These are phyloP conservation scores for Anarhynchus alexandrinus DNA, from an alignment of 2,113 vertebrate genomes.

Conservation along the genomic window DNA sequence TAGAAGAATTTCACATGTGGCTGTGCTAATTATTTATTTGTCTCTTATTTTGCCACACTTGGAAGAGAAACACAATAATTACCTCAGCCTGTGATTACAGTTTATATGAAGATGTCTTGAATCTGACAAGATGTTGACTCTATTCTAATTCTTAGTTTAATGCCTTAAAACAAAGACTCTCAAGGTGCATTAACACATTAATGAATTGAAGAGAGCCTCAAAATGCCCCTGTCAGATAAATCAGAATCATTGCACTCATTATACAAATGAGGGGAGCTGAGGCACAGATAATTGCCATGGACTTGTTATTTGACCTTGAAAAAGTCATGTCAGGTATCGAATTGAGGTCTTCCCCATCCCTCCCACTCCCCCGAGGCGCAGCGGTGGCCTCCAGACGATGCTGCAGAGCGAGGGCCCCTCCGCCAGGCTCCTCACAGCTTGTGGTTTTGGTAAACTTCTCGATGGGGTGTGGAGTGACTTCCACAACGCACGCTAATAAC, in stretches of 20 bases:
- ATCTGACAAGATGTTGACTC: neutral
- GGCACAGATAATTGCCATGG: neutral
- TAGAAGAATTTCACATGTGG: neutral
- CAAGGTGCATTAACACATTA: neutral
- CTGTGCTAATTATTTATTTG: neutral
- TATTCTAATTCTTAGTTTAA: neutral
- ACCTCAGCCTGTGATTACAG: neutral
- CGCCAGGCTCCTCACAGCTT: neutral
- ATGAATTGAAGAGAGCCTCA: neutral
- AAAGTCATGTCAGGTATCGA: neutral
- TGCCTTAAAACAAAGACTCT: neutral
- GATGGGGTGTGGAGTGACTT: neutral
- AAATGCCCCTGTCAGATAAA: neutral
- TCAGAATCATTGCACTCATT: neutral
- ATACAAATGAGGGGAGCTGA: neutral
- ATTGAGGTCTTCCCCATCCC: neutral
- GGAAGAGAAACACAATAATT: neutral
- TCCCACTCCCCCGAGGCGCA: rapidly evolving
- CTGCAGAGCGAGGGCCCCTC: neutral
- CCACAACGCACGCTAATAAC: neutral
- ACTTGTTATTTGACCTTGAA: neutral
- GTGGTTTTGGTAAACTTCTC: neutral
- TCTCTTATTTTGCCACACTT: neutral
- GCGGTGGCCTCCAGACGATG: rapidly evolving
- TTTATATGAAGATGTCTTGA: neutral